Evolutionary conservation across 2,113 vertebrate species (phyloP).

Genomic region (Hypanus sabinus): DNA sequence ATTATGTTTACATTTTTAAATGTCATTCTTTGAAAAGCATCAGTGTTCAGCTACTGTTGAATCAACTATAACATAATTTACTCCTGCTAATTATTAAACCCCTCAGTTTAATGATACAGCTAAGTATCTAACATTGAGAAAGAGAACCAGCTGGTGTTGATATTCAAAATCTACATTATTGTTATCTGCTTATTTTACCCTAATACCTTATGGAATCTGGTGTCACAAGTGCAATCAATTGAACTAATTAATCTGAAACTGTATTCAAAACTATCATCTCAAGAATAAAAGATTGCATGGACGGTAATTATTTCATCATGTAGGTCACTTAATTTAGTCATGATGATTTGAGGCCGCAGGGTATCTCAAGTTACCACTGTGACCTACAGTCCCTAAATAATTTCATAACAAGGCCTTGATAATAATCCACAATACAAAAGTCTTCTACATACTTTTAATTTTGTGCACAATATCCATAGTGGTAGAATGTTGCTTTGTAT

Average conservation of each 20-base stretch:
- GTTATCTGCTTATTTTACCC: not conserved
- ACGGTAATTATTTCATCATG: not conserved
- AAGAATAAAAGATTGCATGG: not conserved
- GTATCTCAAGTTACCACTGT: not conserved
- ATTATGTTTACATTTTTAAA: not conserved
- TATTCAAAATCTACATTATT: not conserved
- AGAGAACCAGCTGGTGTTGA: not conserved
- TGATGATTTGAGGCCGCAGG: not conserved
- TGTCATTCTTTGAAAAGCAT: not conserved
- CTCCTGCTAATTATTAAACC: not conserved
- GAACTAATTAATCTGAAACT: not conserved
- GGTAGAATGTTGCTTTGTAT: not conserved
- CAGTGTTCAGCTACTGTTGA: not conserved
- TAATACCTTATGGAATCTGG: no score
- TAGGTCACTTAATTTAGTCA: not conserved
- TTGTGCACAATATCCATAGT: not conserved
- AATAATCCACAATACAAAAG: not conserved
- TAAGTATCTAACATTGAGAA: not conserved
- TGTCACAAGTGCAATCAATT: not conserved
- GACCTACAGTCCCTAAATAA: not conserved
- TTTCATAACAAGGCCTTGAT: not conserved
- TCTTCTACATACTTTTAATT: not conserved
- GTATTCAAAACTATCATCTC: not conserved
- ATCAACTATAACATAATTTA: not conserved
- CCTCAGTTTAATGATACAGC: not conserved